These are phyloP conservation scores for Oscarella lobularis DNA, from an alignment of 37 sponge, comb jelly and placozoan genomes.

Conservation along the genomic window DNA sequence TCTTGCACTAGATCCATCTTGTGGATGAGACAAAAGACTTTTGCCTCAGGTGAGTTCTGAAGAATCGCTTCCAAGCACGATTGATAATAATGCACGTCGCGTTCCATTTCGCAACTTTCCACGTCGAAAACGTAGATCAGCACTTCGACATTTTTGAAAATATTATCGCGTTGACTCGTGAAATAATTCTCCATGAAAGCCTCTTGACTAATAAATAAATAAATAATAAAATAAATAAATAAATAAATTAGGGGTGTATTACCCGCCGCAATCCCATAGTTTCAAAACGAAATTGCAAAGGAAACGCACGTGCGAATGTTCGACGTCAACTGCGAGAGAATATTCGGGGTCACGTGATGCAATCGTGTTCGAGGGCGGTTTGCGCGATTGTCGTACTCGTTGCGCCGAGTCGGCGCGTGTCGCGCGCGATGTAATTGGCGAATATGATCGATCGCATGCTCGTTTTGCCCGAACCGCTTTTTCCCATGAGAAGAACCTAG, in stretches of 20 bases:
- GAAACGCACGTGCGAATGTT: slow-evolving; percentile 96
- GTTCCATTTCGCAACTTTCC: slow-evolving; percentile 92
- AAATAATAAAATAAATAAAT: too few species aligned
- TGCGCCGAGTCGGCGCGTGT: slow-evolving; percentile 92
- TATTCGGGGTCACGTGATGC: too few species aligned
- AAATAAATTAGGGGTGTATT: too few species aligned
- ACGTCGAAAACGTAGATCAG: slow-evolving; percentile 98
- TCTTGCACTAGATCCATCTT: slow-evolving; percentile 99
- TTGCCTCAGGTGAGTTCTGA: slow-evolving; percentile 87
- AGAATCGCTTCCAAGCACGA: slow-evolving; percentile 92
- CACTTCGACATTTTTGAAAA: slow-evolving; percentile 93
- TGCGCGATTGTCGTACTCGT: too few species aligned
- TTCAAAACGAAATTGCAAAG: slow-evolving; percentile 96
- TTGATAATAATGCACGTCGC: slow-evolving; percentile 96
- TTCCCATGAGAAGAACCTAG: slow-evolving; percentile 95
- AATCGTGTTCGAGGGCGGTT: too few species aligned
- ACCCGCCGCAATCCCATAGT: slow-evolving; percentile 99
- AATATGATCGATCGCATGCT: slow-evolving; percentile 99
- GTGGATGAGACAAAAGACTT: slow-evolving; percentile 90
- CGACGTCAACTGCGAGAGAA: slow-evolving; percentile 91
- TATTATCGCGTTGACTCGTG: slow-evolving; percentile 89
- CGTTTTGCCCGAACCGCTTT: slow-evolving; percentile 96
- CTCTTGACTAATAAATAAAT: too few species aligned
- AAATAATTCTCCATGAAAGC: slow-evolving; percentile 96
- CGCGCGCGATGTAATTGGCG: slow-evolving; percentile 98